Evolutionary conservation across 2,113 vertebrate species (phyloP).

Genomic region (Phaetusa simplex): DNA sequence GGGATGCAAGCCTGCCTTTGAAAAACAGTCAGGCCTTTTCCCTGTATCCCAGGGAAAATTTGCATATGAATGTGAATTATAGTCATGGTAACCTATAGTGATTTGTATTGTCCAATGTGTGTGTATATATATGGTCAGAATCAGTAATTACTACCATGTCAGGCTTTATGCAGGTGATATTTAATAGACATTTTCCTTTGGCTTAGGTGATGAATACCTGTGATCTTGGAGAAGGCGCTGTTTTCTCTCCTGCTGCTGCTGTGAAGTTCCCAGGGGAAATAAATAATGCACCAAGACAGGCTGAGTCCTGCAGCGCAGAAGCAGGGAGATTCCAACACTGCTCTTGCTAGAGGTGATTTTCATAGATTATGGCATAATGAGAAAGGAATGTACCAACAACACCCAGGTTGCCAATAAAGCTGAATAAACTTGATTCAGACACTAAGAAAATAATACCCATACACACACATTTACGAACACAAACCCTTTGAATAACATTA

Average conservation of each 20-base stretch:
- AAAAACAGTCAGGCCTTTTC: neutral
- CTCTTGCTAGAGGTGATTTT: neutral
- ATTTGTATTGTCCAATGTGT: neutral
- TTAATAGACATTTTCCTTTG: neutral
- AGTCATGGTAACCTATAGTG: neutral
- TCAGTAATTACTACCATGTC: neutral
- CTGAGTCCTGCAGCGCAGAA: neutral
- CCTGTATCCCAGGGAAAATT: neutral
- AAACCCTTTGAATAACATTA: neutral
- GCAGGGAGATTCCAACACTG: neutral
- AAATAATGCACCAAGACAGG: neutral
- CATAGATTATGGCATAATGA: neutral
- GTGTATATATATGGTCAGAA: neutral
- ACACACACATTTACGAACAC: neutral
- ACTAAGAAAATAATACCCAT: neutral
- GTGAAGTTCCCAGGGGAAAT: slow-evolving; percentile 23
- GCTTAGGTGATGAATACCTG: neutral
- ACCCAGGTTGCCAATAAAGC: neutral
- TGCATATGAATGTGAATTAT: neutral
- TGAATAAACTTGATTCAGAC: neutral
- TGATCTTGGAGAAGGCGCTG: neutral
- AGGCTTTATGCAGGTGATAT: neutral
- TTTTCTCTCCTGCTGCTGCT: neutral
- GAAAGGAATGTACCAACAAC: neutral
- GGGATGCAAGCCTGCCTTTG: neutral